Evolutionary conservation across 2,888 invertebrate species (phyloP).

Genomic region (Caenorhabditis drosophilae): DNA sequence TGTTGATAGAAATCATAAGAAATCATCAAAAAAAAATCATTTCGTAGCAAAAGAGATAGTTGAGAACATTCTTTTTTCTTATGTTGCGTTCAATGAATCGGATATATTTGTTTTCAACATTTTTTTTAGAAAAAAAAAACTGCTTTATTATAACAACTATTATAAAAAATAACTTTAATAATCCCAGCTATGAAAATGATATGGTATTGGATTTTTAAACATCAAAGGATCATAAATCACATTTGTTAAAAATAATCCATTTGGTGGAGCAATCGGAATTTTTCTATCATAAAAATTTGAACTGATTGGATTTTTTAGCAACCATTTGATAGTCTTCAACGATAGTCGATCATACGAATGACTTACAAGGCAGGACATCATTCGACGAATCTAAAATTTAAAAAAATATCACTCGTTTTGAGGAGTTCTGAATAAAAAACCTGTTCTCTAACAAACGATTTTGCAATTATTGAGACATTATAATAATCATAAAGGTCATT

Average conservation of each 20-base stretch:
- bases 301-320: conserved; percentile 52
- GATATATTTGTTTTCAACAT: background rate
- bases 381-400: conserved; percentile 56
- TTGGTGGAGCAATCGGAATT: conserved; percentile 51
- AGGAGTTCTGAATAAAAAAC: conserved; percentile 14
- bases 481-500: conserved; percentile 60
- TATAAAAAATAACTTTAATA: conserved; percentile 10
- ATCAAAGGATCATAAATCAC: conserved; percentile 55
- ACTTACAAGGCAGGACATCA: conserved; percentile 56
- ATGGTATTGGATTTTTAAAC: conserved; percentile 53
- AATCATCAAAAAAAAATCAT: too few species aligned
- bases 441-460: conserved; percentile 58
- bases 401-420: background rate
- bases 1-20: too few species aligned
- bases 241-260: conserved; percentile 58
- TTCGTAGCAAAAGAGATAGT: too few species aligned
- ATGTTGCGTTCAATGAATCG: background rate
- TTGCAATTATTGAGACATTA: conserved; percentile 55
- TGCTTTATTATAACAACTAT: background rate
- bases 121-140: background rate
- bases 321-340: conserved; percentile 39
- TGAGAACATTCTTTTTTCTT: background rate
- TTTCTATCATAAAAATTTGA: conserved; percentile 46
- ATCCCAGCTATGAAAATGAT: conserved; percentile 54
- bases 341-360: conserved; percentile 43